Percentiles rank a stretch among this genome's conserved stretches.
These are phyloP conservation scores for Nymphalis urticae DNA, from an alignment of 2,888 invertebrate species.

Conservation along the genomic window DNA sequence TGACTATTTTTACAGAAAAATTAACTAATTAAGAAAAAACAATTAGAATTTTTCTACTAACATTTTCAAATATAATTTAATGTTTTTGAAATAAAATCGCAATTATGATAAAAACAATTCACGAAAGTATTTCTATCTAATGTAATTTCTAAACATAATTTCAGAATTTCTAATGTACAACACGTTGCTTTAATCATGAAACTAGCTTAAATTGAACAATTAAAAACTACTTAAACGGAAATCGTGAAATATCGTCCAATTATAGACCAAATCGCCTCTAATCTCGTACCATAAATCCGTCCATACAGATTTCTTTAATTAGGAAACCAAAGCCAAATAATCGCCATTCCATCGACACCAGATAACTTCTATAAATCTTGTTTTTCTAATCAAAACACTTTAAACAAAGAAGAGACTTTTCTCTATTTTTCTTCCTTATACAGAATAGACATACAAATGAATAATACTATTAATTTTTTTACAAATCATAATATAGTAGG, in stretches of 20 bases:
- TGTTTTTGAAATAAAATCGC: too few relatives aligned
- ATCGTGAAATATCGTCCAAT: constrained; percentile 32
- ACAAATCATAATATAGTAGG: too few relatives aligned
- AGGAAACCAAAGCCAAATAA: constrained; percentile 32
- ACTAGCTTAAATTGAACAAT: constrained; percentile 7
- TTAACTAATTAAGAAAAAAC: too few relatives aligned
- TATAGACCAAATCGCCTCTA: constrained; percentile 29
- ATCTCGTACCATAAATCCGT: constrained; percentile 32
- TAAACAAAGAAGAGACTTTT: not conserved
- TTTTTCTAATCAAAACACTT: constrained; percentile 23
- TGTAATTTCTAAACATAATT: too few relatives aligned
- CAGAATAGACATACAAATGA: not conserved
- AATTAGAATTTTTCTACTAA: too few relatives aligned
- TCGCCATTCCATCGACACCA: constrained; percentile 32
- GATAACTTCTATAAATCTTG: constrained; percentile 35
- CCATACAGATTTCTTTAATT: constrained; percentile 37
- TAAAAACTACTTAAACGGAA: constrained; percentile 16
- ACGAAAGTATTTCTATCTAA: too few relatives aligned
- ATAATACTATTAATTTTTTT: too few relatives aligned
- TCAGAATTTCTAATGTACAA: too few relatives aligned
- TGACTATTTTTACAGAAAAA: too few relatives aligned
- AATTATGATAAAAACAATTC: too few relatives aligned
- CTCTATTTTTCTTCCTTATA: not conserved
- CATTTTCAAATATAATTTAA: too few relatives aligned
- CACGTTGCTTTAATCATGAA: too few relatives aligned